Base-by-base conservation (phyloP, 2,797 vertebrate species). In the Balearica regulorum region DNA sequence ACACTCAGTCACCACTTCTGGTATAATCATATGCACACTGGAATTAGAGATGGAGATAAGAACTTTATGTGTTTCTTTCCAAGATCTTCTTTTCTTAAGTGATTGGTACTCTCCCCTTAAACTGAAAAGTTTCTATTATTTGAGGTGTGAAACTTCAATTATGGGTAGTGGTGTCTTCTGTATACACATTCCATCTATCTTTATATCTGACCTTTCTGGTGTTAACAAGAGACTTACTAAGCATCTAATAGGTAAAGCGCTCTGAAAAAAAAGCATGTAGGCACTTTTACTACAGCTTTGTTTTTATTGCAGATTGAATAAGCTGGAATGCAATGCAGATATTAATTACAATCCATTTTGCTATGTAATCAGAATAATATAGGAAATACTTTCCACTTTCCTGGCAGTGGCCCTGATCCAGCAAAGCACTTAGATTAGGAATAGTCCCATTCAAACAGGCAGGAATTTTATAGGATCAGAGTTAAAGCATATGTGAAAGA, bases 281-380 rank as follows among this genome's bases (percentile, higher is more conserved):
- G 28, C 33, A 51, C 31, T 90, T 88, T 35, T 26, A 43, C 17
- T 75, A 35, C 18, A 57, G 29, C 33, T 83, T 84, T 86, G 49
- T 72, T 94, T 82, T n/a, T 64, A 57, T 19, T 11, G 3, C 14
- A 51, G 43, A 29, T 41, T 60, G 85, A 83, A 83, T 80, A 88
- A 82, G 2, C 4, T 61, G 46, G 48, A 90, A 90, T 64, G 37
- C 13, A 44, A 43, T 62, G n/a, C 22, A 82, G 62, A 44, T 90
- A 91, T 86, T 88, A 90, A 91, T 89, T 96, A 22, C 16, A 86
- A 87, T n/a, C 16, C 21, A 46, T 79, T 94, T 73, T 82, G 69
- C 62, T 72, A n/a, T 70, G 39, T 37, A 90, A 92, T 94, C 70
- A 90, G 70, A 89, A 84, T 65, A 89, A 80, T 41, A 82, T 49